Conservation (phyloP, 1,140 invertebrate genomes). For the Sycophila sp. region DNA sequence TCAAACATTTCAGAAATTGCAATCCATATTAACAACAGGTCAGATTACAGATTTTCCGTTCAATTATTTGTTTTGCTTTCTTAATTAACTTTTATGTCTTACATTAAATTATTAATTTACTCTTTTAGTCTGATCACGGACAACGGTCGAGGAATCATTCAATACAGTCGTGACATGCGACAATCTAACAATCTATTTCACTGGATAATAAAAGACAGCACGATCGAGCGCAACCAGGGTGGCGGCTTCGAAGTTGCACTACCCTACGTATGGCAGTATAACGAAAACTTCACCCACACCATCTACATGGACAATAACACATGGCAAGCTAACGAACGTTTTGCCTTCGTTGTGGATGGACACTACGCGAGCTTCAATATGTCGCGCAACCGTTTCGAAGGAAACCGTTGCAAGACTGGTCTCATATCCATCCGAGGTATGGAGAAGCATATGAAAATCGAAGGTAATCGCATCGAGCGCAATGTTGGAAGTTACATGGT, state of each 20-base stretch:
- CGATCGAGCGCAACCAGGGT: slow-evolving; percentile 83
- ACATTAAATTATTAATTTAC: not conserved
- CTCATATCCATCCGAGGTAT: slow-evolving; percentile 90
- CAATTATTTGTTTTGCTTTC: too few species aligned
- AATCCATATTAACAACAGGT: slow-evolving; percentile 81
- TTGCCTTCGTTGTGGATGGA: slow-evolving; percentile 86
- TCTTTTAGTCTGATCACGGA: slow-evolving; percentile 77
- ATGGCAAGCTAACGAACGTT: slow-evolving; percentile 86
- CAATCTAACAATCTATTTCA: slow-evolving; percentile 95
- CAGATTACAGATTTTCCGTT: not conserved
- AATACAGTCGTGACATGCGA: slow-evolving; percentile 89
- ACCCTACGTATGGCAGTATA: slow-evolving; percentile 95
- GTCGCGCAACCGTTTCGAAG: slow-evolving; percentile 83
- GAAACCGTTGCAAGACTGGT: slow-evolving; percentile 86
- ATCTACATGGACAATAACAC: slow-evolving; percentile 87
- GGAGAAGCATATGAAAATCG: slow-evolving; percentile 93
- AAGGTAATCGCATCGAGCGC: slow-evolving; percentile 79
- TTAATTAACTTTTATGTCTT: not conserved
- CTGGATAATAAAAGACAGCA: slow-evolving; percentile 89
- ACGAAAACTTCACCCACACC: slow-evolving; percentile 93
- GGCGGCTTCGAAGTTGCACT: slow-evolving; percentile 87
- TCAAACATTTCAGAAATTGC: slow-evolving; percentile 87
- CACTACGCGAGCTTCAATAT: slow-evolving; percentile 91
- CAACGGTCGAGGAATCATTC: slow-evolving; percentile 85
- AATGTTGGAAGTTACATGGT: slow-evolving; percentile 90